A percentile compares a stretch with the other conserved stretches of the same genome.
phyloP scores from a whole-genome alignment of 2,888 invertebrate species.

The Synanthedon vespiformis region DNA sequence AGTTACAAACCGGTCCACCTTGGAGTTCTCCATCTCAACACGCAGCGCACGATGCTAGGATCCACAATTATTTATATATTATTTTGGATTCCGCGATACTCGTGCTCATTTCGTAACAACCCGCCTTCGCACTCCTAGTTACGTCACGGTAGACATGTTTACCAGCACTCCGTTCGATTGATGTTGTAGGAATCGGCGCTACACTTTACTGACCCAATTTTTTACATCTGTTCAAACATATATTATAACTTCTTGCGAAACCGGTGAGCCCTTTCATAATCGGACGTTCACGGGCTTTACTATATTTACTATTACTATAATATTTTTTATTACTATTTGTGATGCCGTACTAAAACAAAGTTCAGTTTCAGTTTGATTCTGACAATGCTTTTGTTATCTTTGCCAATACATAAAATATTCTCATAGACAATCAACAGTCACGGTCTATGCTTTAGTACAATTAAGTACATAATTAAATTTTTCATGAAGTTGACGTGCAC shows the following conservation, averaged over 20 bases:
- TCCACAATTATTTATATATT: conserved; percentile 35
- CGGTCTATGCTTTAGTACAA: no score
- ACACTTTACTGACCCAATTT: conserved; percentile 57
- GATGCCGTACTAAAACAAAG: no score
- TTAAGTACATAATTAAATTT: no score
- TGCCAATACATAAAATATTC: no score
- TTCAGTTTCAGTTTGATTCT: no score
- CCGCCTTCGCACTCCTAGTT: conserved; percentile 30
- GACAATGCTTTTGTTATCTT: no score
- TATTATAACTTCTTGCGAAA: conserved; percentile 22
- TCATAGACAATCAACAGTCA: no score
- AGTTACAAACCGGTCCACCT: conserved; percentile 40
- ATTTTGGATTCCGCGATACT: conserved; percentile 36
- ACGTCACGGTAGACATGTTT: conserved; percentile 53
- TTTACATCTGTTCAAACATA: conserved; percentile 47
- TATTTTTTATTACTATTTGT: no score
- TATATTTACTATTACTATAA: no score
- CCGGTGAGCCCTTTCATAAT: background rate
- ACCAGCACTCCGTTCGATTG: conserved; percentile 38
- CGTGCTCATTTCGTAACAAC: conserved; percentile 46
- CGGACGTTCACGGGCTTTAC: background rate
- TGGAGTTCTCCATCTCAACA: conserved; percentile 35
- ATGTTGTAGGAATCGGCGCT: conserved; percentile 46
- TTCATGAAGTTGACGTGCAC: no score
- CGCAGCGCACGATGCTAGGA: conserved; percentile 19